Evolutionary conservation across 2,888 invertebrate genomes (phyloP).

Genomic region (Amiota minor): DNA sequence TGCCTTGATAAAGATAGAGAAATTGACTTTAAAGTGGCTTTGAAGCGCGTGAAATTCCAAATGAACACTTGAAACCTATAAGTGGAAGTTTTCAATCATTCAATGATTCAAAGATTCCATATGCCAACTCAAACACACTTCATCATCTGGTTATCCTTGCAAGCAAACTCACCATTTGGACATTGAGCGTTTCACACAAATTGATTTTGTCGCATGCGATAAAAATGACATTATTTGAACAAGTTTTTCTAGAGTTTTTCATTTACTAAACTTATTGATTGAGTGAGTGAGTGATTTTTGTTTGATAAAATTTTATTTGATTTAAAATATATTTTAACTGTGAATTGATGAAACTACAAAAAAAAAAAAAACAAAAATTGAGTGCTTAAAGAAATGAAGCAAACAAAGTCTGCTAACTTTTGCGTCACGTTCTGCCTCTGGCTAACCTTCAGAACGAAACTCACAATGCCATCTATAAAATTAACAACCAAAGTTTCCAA

Average conservation of each 20-base stretch:
- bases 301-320: background rate
- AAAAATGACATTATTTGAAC: slow-evolving; percentile 12
- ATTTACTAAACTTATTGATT: background rate
- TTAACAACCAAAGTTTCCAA: background rate
- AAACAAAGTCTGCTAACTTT: slow-evolving; percentile 22
- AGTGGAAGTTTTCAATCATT: too few species aligned
- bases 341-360: background rate
- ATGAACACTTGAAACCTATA: too few species aligned
- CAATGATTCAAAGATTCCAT: too few species aligned
- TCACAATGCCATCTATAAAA: background rate
- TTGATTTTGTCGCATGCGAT: background rate
- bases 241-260: background rate
- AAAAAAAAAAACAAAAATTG: background rate
- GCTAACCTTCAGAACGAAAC: too few species aligned
- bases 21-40: slow-evolving; percentile 2
- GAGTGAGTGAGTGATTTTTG: background rate
- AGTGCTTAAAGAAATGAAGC: background rate
- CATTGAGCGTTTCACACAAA: background rate
- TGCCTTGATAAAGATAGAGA: background rate
- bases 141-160: too few species aligned
- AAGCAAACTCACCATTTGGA: too few species aligned
- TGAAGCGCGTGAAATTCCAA: background rate
- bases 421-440: slow-evolving; percentile 2
- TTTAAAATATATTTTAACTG: background rate
- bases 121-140: too few species aligned